Conservation (phyloP, 2,888 invertebrate genomes). For the Alloplasta piceator region DNA sequence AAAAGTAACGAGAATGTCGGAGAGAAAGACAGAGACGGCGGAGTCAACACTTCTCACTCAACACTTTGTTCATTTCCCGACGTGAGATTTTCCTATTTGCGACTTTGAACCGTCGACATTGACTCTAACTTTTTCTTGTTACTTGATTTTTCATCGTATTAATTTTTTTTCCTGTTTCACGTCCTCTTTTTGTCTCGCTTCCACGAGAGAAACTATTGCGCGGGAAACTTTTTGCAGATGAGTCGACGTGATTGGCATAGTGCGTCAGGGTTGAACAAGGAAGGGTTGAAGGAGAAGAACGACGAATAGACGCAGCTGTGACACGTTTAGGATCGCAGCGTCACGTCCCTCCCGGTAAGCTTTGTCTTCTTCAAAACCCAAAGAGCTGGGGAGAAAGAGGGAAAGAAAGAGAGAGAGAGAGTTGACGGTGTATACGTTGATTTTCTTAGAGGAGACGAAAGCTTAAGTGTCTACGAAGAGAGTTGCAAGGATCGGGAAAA, state of each 20-base stretch:
- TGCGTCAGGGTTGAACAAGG: neutral
- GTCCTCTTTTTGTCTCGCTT: neutral
- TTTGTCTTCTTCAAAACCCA: conserved; percentile 32
- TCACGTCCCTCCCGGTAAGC: conserved; percentile 35
- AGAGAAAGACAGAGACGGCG: neutral
- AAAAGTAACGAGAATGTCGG: conserved; percentile 74
- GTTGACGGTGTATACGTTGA: conserved; percentile 37
- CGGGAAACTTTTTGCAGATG: neutral
- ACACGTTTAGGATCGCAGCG: conserved; percentile 6
- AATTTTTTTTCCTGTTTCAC: conserved; percentile 2
- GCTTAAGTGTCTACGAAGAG: conserved; percentile 49
- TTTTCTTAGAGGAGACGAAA: conserved; percentile 53
- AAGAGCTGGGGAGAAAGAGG: neutral
- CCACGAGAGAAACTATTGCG: neutral
- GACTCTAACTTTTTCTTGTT: neutral
- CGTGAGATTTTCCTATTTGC: conserved; percentile 19
- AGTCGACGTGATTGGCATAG: neutral
- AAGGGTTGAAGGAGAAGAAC: neutral
- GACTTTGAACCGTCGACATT: conserved; percentile 1
- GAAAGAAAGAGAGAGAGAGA: neutral
- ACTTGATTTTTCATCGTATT: neutral
- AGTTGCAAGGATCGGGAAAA: conserved; percentile 36
- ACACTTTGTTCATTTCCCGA: conserved; percentile 34
- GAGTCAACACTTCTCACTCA: neutral
- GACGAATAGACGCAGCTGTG: conserved; percentile 29